Conservation (phyloP, 2,797 vertebrate genomes). For the Typhlichthys eigenmanni region DNA sequence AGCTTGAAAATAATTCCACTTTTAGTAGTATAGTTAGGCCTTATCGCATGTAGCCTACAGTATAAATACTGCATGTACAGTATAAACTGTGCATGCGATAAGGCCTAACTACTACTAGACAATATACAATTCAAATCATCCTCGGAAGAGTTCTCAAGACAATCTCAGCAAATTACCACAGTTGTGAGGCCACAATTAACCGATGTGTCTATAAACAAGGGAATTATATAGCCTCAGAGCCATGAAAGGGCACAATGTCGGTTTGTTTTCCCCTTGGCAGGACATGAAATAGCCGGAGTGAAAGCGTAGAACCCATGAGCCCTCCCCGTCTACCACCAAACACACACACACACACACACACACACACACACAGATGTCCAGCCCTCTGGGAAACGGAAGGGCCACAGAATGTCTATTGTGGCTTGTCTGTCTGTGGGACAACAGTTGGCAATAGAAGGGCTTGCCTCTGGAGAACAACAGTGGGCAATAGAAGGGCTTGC, state of each 20-base stretch:
- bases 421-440: slow-evolving; percentile 42
- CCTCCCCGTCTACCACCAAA: background rate
- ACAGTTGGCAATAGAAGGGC: slow-evolving; percentile 44
- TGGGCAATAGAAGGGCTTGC: slow-evolving; percentile 34
- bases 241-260: slow-evolving; percentile 57
- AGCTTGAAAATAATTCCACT: too few relatives aligned
- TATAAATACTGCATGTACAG: too few relatives aligned
- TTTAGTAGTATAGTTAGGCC: too few relatives aligned
- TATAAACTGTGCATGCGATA: too few relatives aligned
- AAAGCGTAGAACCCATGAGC: slow-evolving; percentile 44
- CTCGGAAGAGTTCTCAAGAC: slow-evolving; percentile 22
- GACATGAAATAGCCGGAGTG: slow-evolving; percentile 61
- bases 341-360: too few relatives aligned
- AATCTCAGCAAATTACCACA: slow-evolving; percentile 18
- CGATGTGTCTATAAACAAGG: slow-evolving; percentile 65
- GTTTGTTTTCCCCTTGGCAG: slow-evolving; percentile 71
- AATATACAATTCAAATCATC: slow-evolving; percentile 1
- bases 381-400: slow-evolving; percentile 34
- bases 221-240: slow-evolving; percentile 48
- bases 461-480: slow-evolving; percentile 44
- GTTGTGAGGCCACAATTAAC: slow-evolving; percentile 63
- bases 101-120: too few relatives aligned
- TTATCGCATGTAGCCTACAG: too few relatives aligned
- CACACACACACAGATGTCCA: slow-evolving; percentile 46
- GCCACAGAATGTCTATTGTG: slow-evolving; percentile 61